Conservation (phyloP, 2,888 invertebrate genomes). For the Disparrhopalites patrizii region DNA sequence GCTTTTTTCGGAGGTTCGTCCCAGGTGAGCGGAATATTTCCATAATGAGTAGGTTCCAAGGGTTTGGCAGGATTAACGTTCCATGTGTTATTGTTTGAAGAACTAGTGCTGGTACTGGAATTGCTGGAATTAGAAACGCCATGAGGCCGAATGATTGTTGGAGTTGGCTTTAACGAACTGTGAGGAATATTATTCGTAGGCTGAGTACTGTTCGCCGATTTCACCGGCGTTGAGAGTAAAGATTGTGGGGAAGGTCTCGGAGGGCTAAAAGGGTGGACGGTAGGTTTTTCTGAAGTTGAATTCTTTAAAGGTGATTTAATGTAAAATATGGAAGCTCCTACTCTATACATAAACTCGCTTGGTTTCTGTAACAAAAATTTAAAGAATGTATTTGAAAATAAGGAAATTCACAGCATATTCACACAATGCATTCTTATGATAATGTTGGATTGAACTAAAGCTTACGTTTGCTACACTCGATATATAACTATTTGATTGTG, state of each 20-base stretch:
- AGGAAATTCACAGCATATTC: too few relatives aligned
- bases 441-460: not conserved
- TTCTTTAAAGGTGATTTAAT: conserved; percentile 43
- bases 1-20: conserved; percentile 38
- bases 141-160: conserved; percentile 37
- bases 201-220: not conserved
- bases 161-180: conserved; percentile 27
- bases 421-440: too few relatives aligned
- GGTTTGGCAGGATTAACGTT: not conserved
- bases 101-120: not conserved
- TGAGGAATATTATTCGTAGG: not conserved
- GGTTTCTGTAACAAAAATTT: not conserved
- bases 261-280: conserved; percentile 45
- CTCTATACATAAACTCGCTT: conserved; percentile 43
- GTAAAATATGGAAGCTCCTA: conserved; percentile 47
- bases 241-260: conserved; percentile 44
- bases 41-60: conserved; percentile 15
- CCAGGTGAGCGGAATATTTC: conserved; percentile 32
- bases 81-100: conserved; percentile 12
- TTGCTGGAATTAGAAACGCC: conserved; percentile 8
- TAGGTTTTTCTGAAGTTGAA: conserved; percentile 25
- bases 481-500: not conserved
- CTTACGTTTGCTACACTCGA: not conserved
- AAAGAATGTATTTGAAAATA: too few relatives aligned
- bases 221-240: conserved; percentile 20